phyloP scores from a whole-genome alignment of 2,888 invertebrate species.

The Escarpia spicata region DNA sequence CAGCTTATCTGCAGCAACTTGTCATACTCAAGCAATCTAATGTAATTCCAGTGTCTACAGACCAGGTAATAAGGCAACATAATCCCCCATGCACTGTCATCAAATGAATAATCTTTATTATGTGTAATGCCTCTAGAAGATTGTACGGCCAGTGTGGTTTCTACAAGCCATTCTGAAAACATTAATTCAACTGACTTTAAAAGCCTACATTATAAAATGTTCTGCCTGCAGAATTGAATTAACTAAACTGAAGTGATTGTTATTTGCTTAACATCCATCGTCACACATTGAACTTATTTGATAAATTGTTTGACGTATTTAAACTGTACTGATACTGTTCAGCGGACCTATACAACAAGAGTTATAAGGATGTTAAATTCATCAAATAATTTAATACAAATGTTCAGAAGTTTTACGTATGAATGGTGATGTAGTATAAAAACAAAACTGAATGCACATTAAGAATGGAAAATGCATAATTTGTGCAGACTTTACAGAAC shows the following conservation, averaged over 20 bases:
- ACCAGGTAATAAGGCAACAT: background rate
- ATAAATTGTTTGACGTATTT: background rate
- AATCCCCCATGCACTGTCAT: background rate
- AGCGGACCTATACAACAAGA: background rate
- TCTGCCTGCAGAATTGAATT: background rate
- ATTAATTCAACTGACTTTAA: background rate
- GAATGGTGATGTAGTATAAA: background rate
- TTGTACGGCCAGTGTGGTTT: background rate
- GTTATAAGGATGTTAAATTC: background rate
- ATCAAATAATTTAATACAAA: background rate
- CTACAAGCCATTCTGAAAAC: background rate
- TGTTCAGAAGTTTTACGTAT: background rate
- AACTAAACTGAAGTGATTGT: background rate
- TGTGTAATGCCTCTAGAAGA: background rate
- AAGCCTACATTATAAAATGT: background rate
- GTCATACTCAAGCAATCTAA: background rate
- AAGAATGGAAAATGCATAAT: background rate
- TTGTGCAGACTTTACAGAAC: background rate
- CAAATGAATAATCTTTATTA: background rate
- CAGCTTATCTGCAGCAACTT: background rate
- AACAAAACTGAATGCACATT: background rate
- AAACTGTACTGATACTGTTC: background rate
- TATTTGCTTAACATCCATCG: background rate
- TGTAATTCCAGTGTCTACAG: background rate
- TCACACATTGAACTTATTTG: background rate